Base-by-base conservation (phyloP, 2,797 vertebrate genomes). In the Enoplosus armatus region DNA sequence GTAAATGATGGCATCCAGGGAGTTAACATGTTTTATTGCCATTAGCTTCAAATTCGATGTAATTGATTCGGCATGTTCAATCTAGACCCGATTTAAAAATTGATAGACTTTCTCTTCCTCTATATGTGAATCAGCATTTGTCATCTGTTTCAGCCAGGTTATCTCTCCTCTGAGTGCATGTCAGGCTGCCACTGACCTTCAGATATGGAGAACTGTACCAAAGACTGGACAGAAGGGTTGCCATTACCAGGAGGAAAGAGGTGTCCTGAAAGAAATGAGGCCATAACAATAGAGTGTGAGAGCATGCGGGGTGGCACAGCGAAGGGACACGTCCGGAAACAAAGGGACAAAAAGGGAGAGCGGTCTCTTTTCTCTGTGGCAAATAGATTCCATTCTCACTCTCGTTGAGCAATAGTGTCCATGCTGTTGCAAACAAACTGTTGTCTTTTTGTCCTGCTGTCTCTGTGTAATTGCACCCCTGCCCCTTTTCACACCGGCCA, bases 351-450 rank as follows among this genome's bases (percentile, higher is more conserved):
- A 75, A 61, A 76, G 51, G 10, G 29, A 73, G 51, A 66, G 41
- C 0, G 0, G 59, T 61, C 37, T 72, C 33, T 84, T 59, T 84
- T 77, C 68, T 80, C 58, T 63, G 47, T 59, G 61, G 62, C 61
- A 81, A 80, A 86, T 55, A 72, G 51, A 87, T 66, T 78, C 61
- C 31, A 71, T 82, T 89, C 64, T 88, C 82, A 61, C 75, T 65
- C 67, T 72, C 20, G n/a, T 80, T 65, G 77, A 80, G 79, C 66
- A 67, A 20, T 33, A 33, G 70, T 71, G 76, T 79, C 76, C 82
- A 86, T 83, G 80, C 80, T 83, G 82, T 81, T 78, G 74, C 75
- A 86, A 79, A 83, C 84, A 83, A 79, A 89, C 71, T 85, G 84
- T 71, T 39, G 33, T 81, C 48, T 72, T 66, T 82, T 85, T 92